Base-by-base conservation (phyloP, 1,140 invertebrate species). In the Tigriopus japonicus region DNA sequence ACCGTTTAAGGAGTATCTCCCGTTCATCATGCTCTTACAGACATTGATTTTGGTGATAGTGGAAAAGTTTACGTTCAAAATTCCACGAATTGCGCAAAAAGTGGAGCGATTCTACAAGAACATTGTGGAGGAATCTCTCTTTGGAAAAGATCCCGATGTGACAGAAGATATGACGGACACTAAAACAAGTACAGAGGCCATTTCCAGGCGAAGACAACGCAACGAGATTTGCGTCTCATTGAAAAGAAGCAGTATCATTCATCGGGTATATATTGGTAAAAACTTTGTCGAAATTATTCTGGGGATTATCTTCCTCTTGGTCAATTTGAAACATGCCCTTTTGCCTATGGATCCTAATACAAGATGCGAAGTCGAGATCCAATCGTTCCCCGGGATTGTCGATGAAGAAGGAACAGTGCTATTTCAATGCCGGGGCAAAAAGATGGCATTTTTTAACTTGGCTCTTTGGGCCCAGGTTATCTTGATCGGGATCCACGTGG, bases 201-300 rank as follows among this genome's bases (percentile, higher is more conserved):
- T 60, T 17, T 14, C 42, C 15, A 14, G 59, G n/a, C 13, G 59
- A 28, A 15, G 59, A 28, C 28, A 42, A 59, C 28, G 59, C 15
- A 60, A 60, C 42, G 59, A 60, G 59, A 42, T 60, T 58, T 60
- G 59, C 43, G 42, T 60, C 10, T 56, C 59, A 14, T 40, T 60
- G 42, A 60, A 60, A 24, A 6, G 59, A 40, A 45, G 28, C 19
- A 60, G 49, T 24, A 54, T 60, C 19, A 60, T 60, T 28, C 42
- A 53, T 23, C 59, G 35, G 13, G 43, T 60, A 45, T 60, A 60
- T 24, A 35, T 60, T 6, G 28, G 17, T 5, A 60, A 60, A 42
- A 60, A 60, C 52, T n/a, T 60, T 17, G 17, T 60, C 17, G 59
- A 60, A 53, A 56, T 60, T 9, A 40, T 55, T 24, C 15, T 55